A percentile compares a stretch with the other conserved stretches of the same genome.
These are phyloP conservation scores for Stegastes partitus DNA, from an alignment of 2,113 vertebrate genomes.

Conservation along the genomic window DNA sequence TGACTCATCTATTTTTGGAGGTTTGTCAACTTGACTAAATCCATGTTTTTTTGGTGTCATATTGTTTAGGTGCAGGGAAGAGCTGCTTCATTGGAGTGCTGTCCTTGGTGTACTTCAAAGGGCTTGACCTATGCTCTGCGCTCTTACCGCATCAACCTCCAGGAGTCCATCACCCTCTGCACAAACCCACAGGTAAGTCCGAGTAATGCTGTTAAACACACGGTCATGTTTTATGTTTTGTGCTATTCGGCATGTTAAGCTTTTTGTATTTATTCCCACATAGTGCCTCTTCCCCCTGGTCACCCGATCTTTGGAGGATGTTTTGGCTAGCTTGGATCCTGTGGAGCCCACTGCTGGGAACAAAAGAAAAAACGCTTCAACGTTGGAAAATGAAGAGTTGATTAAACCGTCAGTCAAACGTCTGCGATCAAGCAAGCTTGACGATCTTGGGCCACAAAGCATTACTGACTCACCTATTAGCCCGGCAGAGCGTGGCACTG, in stretches of 20 bases:
- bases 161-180: slow-evolving; percentile 92
- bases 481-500: background rate
- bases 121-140: slow-evolving; percentile 85
- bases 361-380: slow-evolving; percentile 82
- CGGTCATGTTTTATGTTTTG: background rate
- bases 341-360: slow-evolving; percentile 62
- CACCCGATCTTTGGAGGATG: slow-evolving; percentile 87
- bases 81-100: slow-evolving; percentile 73
- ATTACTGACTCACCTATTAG: background rate
- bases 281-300: slow-evolving; percentile 97
- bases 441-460: background rate
- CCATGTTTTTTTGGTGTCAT: background rate
- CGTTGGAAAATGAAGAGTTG: slow-evolving; percentile 51
- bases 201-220: background rate
- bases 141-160: slow-evolving; percentile 89
- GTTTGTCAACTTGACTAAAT: background rate
- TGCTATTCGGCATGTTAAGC: background rate
- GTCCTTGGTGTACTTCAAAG: slow-evolving; percentile 91
- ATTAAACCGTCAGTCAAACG: slow-evolving; percentile 72
- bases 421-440: slow-evolving; percentile 51
- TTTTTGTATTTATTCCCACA: slow-evolving; percentile 14
- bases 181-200: slow-evolving; percentile 90
- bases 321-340: slow-evolving; percentile 82
- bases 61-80: slow-evolving; percentile 80
- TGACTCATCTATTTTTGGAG: too few relatives aligned